Conservation (phyloP, 2,797 vertebrate genomes). For the Phaenicophaeus curvirostris region DNA sequence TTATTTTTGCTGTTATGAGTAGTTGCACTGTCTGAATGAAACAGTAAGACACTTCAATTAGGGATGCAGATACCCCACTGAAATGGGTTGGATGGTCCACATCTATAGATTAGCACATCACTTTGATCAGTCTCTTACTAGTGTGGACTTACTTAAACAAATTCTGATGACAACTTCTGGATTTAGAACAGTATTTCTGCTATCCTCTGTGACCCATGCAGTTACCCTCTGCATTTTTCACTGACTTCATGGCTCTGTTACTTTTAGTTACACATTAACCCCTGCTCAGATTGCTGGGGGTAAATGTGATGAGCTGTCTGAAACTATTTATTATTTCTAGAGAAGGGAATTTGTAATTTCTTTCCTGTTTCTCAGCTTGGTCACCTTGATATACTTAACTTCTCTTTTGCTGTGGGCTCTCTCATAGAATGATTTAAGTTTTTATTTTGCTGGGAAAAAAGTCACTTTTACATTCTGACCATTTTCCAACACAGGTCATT, state of each 20-base stretch:
- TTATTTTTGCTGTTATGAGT: background rate
- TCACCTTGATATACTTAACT: background rate
- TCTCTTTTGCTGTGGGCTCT: background rate
- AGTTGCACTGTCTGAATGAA: background rate
- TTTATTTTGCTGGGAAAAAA: background rate
- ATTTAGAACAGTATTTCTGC: background rate
- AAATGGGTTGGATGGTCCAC: background rate
- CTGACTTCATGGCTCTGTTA: background rate
- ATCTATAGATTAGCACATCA: accelerated
- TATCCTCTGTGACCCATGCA: background rate
- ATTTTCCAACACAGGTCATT: background rate
- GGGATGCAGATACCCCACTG: background rate
- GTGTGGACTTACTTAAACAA: background rate
- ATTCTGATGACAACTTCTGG: background rate
- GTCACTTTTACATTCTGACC: background rate
- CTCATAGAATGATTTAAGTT: background rate
- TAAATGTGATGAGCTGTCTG: constrained; percentile 34
- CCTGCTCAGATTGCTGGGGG: background rate
- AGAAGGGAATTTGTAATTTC: background rate
- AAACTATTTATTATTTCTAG: constrained; percentile 16
- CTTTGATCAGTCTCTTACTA: background rate
- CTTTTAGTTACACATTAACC: constrained; percentile 54
- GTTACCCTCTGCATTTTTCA: background rate
- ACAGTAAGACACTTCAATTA: background rate
- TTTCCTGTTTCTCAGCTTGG: background rate